Evolutionary conservation across 2,113 vertebrate genomes (phyloP).

Genomic region (Austrofundulus limnaeus): DNA sequence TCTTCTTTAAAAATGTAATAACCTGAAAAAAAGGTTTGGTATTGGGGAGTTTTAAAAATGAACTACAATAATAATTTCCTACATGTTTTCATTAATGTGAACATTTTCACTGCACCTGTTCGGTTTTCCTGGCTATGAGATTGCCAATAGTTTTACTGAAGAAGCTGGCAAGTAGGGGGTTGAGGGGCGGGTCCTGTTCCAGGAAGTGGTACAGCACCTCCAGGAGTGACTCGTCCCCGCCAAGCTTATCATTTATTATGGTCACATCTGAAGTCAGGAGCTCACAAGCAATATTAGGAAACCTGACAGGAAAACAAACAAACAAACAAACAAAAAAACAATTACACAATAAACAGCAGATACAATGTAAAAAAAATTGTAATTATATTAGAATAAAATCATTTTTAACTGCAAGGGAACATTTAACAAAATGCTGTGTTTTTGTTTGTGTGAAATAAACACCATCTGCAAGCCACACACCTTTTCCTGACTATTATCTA

Average conservation of each 20-base stretch:
- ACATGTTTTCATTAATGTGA: background rate
- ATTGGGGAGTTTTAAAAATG: background rate
- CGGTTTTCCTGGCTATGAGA: slow-evolving; percentile 93
- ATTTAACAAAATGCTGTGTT: no score
- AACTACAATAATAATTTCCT: background rate
- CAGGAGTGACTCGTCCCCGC: slow-evolving; percentile 87
- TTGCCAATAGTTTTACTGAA: slow-evolving; percentile 98
- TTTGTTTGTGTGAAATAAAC: no score
- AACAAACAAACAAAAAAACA: background rate
- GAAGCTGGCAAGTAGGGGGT: slow-evolving; percentile 96
- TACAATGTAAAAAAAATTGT: no score
- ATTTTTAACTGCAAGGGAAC: no score
- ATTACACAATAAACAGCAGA: no score
- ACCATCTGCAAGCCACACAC: no score
- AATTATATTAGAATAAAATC: no score
- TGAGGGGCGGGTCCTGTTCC: slow-evolving; percentile 89
- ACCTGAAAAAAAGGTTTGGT: slow-evolving; percentile 74
- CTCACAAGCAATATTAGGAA: slow-evolving; percentile 94
- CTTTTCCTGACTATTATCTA: no score
- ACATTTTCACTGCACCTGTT: slow-evolving; percentile 81
- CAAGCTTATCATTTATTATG: slow-evolving; percentile 92
- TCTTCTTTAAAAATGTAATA: slow-evolving; percentile 89
- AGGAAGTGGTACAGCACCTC: slow-evolving; percentile 90
- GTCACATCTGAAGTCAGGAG: slow-evolving; percentile 94
- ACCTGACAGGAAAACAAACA: slow-evolving; percentile 70